These are phyloP conservation scores for Apamea epomidion DNA, from an alignment of 2,888 invertebrate genomes.

Conservation along the genomic window DNA sequence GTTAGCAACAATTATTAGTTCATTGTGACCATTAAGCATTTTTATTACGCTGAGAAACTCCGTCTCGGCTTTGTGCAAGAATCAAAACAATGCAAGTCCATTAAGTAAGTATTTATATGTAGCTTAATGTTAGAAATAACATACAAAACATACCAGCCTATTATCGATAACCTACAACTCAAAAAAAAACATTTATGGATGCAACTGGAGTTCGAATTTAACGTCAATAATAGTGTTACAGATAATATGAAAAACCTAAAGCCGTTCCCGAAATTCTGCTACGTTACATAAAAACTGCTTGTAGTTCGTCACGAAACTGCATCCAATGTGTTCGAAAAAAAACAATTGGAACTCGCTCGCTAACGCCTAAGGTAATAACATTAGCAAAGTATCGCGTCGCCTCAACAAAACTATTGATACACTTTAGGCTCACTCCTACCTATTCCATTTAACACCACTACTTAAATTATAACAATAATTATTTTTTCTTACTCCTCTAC, in stretches of 20 bases:
- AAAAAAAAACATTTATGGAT: too few relatives aligned
- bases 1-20: slow-evolving; percentile 27
- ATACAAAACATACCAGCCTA: not conserved
- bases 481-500: not conserved
- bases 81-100: slow-evolving; percentile 2
- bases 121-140: not conserved
- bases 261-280: not conserved
- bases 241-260: not conserved
- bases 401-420: not conserved
- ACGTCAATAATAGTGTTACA: not conserved
- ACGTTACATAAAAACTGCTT: not conserved
- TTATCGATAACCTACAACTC: too few relatives aligned
- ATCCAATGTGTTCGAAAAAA: not conserved
- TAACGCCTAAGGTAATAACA: slow-evolving; percentile 24
- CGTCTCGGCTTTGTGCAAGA: not conserved
- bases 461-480: not conserved
- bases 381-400: slow-evolving; percentile 24
- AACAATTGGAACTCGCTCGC: too few relatives aligned
- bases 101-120: not conserved
- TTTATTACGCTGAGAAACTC: slow-evolving; percentile 24
- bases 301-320: not conserved
- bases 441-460: not conserved
- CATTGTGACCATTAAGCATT: slow-evolving; percentile 35
- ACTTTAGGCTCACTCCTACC: not conserved
- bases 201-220: not conserved